Percentiles rank a stretch among this genome's conserved stretches.
These are phyloP conservation scores for Euphonia xanthogaster DNA, from an alignment of 2,797 vertebrate genomes.

Conservation along the genomic window DNA sequence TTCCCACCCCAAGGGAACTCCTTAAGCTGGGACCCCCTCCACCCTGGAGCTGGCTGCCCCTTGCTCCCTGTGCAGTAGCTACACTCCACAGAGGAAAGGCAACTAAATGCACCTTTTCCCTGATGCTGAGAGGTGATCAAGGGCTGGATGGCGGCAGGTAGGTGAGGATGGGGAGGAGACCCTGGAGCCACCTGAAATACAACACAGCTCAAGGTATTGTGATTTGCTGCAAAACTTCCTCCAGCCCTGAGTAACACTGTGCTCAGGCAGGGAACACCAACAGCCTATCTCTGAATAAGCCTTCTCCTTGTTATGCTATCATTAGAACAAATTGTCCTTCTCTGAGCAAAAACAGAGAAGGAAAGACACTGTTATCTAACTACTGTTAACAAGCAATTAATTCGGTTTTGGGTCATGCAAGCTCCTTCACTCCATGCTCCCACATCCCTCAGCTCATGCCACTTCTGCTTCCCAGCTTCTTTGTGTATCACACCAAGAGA, in stretches of 20 bases:
- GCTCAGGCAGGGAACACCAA: neutral
- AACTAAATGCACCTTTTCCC: neutral
- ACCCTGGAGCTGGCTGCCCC: neutral
- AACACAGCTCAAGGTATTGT: neutral
- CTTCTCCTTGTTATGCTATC: neutral
- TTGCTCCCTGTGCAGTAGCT: neutral
- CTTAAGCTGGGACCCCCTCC: neutral
- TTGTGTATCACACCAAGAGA: neutral
- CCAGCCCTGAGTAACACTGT: neutral
- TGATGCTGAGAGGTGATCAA: neutral
- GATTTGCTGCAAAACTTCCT: slow-evolving; percentile 18
- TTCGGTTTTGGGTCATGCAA: neutral
- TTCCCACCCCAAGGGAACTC: neutral
- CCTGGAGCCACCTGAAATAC: neutral
- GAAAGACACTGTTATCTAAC: slow-evolving; percentile 9
- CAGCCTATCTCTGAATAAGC: neutral
- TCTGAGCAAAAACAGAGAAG: neutral
- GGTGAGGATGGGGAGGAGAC: neutral
- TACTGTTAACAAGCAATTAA: slow-evolving; percentile 30
- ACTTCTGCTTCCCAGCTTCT: neutral
- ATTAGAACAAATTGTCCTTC: slow-evolving; percentile 36
- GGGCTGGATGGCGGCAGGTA: neutral
- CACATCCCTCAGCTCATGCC: neutral
- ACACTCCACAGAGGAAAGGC: neutral
- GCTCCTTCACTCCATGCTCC: neutral